A percentile compares a stretch with the other conserved stretches of the same genome.
Conservation (phyloP, 2,797 vertebrate genomes). For the Vultur gryphus region DNA sequence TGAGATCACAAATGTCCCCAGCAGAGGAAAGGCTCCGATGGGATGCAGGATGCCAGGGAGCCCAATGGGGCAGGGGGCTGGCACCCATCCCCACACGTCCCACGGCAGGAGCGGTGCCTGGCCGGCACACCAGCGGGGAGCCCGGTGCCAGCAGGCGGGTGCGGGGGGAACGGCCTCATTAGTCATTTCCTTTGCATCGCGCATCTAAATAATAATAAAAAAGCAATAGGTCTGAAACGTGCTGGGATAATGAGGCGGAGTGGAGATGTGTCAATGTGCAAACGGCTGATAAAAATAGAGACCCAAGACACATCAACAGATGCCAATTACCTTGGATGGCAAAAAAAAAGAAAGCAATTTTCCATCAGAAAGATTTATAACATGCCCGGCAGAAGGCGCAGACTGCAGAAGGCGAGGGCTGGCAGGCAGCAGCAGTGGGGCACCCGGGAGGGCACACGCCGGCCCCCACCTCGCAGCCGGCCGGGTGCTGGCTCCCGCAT, state of each 20-base stretch:
- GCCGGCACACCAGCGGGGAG: neutral
- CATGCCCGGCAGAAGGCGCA: neutral
- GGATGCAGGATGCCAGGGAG: neutral
- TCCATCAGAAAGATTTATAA: neutral
- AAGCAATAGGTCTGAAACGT: neutral
- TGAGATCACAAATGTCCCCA: neutral
- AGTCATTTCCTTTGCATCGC: neutral
- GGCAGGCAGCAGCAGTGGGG: neutral
- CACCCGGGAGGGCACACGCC: accelerated
- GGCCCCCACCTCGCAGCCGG: accelerated
- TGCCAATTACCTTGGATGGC: neutral
- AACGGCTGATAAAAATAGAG: neutral
- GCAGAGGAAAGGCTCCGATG: neutral
- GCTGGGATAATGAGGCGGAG: neutral
- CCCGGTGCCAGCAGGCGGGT: neutral
- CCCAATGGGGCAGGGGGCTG: neutral
- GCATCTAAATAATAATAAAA: neutral
- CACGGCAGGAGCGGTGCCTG: neutral
- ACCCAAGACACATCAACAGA: neutral
- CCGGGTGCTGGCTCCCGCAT: neutral
- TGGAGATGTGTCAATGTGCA: neutral
- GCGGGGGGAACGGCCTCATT: neutral
- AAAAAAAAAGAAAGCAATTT: neutral
- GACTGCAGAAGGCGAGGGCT: neutral
- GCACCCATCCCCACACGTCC: neutral